These are phyloP conservation scores for Sinocyclocheilus grahami DNA, from an alignment of 2,113 vertebrate genomes.

Conservation along the genomic window DNA sequence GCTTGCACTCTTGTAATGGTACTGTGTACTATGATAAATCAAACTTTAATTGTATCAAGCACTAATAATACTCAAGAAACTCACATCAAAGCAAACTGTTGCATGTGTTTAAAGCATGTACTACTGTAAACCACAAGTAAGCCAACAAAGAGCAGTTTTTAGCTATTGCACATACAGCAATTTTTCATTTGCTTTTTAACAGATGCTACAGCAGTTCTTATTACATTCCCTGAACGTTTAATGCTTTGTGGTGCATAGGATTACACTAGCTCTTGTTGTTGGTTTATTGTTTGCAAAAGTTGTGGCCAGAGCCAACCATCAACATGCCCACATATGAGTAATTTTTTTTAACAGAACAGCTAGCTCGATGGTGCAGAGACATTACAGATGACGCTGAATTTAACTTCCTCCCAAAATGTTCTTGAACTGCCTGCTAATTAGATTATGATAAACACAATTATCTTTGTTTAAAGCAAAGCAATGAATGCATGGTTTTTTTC, in stretches of 20 bases:
- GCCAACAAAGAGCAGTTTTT: not conserved
- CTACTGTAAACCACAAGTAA: not conserved
- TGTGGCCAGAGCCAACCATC: slow-evolving; percentile 34
- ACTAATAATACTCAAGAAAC: not conserved
- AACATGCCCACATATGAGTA: slow-evolving; percentile 22
- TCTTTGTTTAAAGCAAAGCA: not conserved
- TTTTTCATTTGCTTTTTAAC: not conserved
- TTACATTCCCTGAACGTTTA: not conserved
- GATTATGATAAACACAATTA: not conserved
- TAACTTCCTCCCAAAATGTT: not conserved
- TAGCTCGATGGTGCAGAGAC: not conserved
- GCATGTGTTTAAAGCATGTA: not conserved
- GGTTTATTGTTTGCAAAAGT: slow-evolving; percentile 31
- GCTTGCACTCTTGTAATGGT: not conserved
- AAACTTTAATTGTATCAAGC: not conserved
- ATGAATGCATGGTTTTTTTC: no score
- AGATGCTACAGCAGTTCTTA: not conserved
- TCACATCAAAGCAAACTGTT: not conserved
- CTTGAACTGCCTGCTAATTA: not conserved
- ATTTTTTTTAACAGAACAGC: slow-evolving; percentile 19
- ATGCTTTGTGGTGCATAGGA: not conserved
- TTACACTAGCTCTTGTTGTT: not conserved
- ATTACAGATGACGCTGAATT: not conserved
- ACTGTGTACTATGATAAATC: not conserved
- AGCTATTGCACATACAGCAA: not conserved